These are phyloP conservation scores for Phylloscopus trochilus DNA, from an alignment of 2,113 vertebrate species.

Conservation along the genomic window DNA sequence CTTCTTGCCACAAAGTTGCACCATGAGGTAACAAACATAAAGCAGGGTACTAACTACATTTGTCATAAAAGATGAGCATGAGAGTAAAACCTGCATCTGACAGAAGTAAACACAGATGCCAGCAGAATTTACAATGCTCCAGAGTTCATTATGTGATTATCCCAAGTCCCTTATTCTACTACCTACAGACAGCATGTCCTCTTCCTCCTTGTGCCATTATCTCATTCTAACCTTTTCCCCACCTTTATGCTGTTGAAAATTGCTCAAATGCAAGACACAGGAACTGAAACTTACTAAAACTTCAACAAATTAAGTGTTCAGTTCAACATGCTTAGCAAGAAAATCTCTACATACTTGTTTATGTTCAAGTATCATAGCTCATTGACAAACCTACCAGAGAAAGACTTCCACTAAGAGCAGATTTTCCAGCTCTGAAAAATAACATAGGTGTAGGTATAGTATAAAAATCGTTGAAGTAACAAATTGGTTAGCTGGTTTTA, in stretches of 20 bases:
- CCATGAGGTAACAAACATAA: background rate
- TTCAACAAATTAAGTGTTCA: background rate
- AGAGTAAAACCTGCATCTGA: background rate
- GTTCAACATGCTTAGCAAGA: background rate
- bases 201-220: background rate
- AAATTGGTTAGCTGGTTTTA: background rate
- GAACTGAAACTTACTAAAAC: background rate
- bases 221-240: background rate
- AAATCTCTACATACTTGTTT: no score
- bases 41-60: background rate
- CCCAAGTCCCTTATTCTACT: background rate
- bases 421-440: background rate
- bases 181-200: background rate
- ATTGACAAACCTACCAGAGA: background rate
- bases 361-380: no score
- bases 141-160: background rate
- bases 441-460: background rate
- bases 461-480: background rate
- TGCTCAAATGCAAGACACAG: background rate
- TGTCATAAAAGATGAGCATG: background rate
- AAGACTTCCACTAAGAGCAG: background rate
- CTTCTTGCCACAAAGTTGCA: background rate
- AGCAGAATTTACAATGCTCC: background rate
- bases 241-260: background rate
- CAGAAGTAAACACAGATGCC: rapidly evolving